A percentile compares a stretch with the other conserved stretches of the same genome.
Evolutionary conservation across 2,888 invertebrate species (phyloP).

Genomic region (Agriopis leucophaearia): DNA sequence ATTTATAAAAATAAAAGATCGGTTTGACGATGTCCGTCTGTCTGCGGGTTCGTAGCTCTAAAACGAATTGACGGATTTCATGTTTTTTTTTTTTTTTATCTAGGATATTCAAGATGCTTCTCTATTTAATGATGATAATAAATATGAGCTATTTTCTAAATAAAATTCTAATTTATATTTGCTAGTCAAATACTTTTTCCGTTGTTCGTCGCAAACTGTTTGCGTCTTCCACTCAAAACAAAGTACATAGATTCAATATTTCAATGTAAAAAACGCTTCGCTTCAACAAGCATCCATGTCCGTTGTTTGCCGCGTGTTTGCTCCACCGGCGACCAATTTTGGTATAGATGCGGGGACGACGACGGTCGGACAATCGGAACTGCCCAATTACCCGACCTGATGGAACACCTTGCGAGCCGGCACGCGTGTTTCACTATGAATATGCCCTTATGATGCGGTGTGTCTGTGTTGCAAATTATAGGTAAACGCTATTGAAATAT

Average conservation of each 20-base stretch:
- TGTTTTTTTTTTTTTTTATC: too few species aligned
- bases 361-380: conserved; percentile 71
- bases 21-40: too few species aligned
- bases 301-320: conserved; percentile 22
- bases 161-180: too few species aligned
- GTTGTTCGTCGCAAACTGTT: not conserved
- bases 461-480: conserved; percentile 4
- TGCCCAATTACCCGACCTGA: conserved; percentile 71
- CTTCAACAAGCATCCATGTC: conserved; percentile 9
- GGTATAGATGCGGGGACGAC: conserved; percentile 41
- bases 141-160: too few species aligned
- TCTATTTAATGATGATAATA: too few species aligned
- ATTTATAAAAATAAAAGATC: too few species aligned
- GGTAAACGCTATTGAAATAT: conserved; percentile 4
- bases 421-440: conserved; percentile 47
- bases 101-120: too few species aligned
- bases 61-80: too few species aligned
- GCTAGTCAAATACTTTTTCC: too few species aligned
- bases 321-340: conserved; percentile 24
- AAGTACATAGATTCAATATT: not conserved
- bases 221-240: not conserved
- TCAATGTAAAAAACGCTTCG: not conserved
- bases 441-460: conserved; percentile 35
- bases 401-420: conserved; percentile 72
- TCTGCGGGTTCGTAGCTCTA: too few species aligned